These are phyloP conservation scores for Austrolebias charrua DNA, from an alignment of 2,797 vertebrate species.

Conservation along the genomic window DNA sequence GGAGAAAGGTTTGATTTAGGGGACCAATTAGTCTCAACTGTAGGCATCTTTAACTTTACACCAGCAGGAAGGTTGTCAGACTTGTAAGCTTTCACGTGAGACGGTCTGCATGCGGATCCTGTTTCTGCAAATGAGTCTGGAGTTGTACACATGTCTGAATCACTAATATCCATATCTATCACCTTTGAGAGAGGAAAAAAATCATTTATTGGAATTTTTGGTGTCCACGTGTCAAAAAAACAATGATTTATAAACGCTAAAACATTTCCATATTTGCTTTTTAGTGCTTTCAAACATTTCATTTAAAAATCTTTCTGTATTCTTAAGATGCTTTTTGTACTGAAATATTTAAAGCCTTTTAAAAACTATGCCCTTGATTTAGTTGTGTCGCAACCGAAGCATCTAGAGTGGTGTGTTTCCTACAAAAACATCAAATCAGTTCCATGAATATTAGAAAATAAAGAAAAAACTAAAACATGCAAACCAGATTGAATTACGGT, in stretches of 20 bases:
- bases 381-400: too few relatives aligned
- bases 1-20: not conserved
- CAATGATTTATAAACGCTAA: not conserved
- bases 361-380: too few relatives aligned
- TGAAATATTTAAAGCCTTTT: too few relatives aligned
- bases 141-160: not conserved
- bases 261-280: not conserved
- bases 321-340: too few relatives aligned
- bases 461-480: too few relatives aligned
- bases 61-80: not conserved
- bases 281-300: too few relatives aligned
- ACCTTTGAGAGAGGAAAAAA: conserved; percentile 38
- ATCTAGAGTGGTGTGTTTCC: too few relatives aligned
- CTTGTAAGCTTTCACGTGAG: not conserved
- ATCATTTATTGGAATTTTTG: too few relatives aligned
- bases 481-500: too few relatives aligned
- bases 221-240: not conserved
- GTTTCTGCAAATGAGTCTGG: not conserved
- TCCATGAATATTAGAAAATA: too few relatives aligned
- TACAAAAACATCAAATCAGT: too few relatives aligned
- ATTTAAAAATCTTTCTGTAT: too few relatives aligned
- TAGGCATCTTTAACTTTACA: not conserved
- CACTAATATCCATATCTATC: not conserved
- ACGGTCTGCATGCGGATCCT: not conserved
- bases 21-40: not conserved